phyloP scores from a whole-genome alignment of 2,888 invertebrate species.

The Conistra vaccinii region DNA sequence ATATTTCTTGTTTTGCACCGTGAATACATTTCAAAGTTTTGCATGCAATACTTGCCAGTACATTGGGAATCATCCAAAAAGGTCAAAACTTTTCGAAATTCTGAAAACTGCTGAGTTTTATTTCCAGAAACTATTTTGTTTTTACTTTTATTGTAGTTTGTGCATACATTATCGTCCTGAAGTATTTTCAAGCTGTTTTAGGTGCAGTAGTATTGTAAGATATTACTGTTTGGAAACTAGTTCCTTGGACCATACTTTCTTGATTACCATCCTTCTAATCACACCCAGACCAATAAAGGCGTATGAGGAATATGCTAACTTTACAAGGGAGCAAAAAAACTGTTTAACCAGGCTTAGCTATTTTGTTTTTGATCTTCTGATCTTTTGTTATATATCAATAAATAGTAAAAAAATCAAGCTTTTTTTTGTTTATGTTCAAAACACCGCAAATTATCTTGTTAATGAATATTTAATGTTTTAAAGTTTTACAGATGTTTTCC shows the following conservation, averaged over 20 bases:
- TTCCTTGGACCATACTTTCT: conserved; percentile 1
- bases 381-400: too few species aligned
- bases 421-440: too few species aligned
- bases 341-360: too few species aligned
- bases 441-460: too few species aligned
- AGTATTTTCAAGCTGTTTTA: neutral
- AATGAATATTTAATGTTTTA: too few species aligned
- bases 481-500: too few species aligned
- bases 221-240: conserved; percentile 28
- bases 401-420: too few species aligned
- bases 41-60: conserved; percentile 23
- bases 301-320: too few species aligned
- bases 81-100: conserved; percentile 41
- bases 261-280: neutral
- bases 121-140: conserved; percentile 36
- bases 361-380: too few species aligned
- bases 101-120: conserved; percentile 33
- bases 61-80: conserved; percentile 56
- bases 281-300: too few species aligned
- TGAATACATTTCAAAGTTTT: conserved; percentile 49
- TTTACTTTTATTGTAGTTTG: conserved; percentile 31
- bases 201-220: conserved; percentile 5
- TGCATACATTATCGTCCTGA: conserved; percentile 37
- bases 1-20: conserved; percentile 37
- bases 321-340: too few species aligned